phyloP scores from a whole-genome alignment of 2,113 vertebrate species.

The Perca flavescens region DNA sequence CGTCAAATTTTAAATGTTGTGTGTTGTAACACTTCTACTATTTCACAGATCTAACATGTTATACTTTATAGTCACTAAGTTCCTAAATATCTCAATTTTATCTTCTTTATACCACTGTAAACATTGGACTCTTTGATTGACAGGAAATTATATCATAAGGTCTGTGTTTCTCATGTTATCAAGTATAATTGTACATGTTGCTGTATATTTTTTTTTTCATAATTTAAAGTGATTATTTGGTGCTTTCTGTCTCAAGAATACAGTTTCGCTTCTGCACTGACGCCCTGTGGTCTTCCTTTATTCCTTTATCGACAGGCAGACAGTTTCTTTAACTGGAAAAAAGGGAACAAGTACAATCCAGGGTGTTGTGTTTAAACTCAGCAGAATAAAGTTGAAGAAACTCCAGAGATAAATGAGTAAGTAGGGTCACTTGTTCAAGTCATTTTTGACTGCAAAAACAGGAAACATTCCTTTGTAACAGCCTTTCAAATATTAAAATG shows the following conservation, averaged over 20 bases:
- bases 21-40: conserved; percentile 26
- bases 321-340: not conserved
- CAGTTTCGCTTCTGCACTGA: conserved; percentile 43
- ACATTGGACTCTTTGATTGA: conserved; percentile 6
- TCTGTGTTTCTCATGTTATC: not conserved
- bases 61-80: conserved; percentile 24
- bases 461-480: no score
- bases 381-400: not conserved
- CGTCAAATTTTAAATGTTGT: not conserved
- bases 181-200: conserved; percentile 20
- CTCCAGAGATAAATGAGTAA: not conserved
- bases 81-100: not conserved
- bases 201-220: conserved; percentile 33
- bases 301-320: not conserved
- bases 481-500: no score
- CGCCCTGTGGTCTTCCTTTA: not conserved
- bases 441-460: no score
- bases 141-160: not conserved
- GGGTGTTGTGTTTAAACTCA: not conserved
- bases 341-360: not conserved
- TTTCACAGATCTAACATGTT: conserved; percentile 63
- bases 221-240: conserved; percentile 26
- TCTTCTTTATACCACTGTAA: not conserved
- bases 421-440: no score
- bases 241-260: conserved; percentile 50